Conservation (phyloP, 2,113 vertebrate genomes). For the Brachypteracias leptosomus region DNA sequence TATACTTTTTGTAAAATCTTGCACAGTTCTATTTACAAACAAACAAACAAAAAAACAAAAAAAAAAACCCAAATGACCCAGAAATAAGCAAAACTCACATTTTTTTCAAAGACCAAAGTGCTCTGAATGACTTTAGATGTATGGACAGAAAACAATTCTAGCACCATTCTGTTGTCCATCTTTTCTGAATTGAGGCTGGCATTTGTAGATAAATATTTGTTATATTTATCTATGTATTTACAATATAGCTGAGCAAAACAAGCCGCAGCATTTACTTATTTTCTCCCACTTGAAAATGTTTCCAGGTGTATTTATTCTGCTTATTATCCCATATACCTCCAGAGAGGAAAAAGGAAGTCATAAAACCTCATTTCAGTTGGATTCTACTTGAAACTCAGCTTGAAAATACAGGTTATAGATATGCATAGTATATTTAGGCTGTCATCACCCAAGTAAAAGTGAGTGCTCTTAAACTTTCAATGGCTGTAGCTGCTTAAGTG, state of each 20-base stretch:
- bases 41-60: neutral
- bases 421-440: neutral
- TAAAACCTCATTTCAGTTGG: neutral
- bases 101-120: neutral
- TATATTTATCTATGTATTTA: neutral
- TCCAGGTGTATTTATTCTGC: neutral
- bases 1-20: neutral
- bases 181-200: neutral
- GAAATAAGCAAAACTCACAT: neutral
- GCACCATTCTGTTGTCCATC: neutral
- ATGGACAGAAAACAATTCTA: neutral
- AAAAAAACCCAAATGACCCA: neutral
- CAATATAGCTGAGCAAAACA: neutral
- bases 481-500: neutral
- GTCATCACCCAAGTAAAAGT: neutral
- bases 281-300: neutral
- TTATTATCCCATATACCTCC: neutral
- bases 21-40: neutral
- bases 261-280: conserved; percentile 7
- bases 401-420: neutral
- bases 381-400: neutral
- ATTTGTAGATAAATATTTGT: neutral
- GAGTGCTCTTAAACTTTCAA: neutral
- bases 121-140: neutral
- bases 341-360: neutral